Conservation (phyloP, 2,888 invertebrate species). For the Pharmacophagus antenor region DNA sequence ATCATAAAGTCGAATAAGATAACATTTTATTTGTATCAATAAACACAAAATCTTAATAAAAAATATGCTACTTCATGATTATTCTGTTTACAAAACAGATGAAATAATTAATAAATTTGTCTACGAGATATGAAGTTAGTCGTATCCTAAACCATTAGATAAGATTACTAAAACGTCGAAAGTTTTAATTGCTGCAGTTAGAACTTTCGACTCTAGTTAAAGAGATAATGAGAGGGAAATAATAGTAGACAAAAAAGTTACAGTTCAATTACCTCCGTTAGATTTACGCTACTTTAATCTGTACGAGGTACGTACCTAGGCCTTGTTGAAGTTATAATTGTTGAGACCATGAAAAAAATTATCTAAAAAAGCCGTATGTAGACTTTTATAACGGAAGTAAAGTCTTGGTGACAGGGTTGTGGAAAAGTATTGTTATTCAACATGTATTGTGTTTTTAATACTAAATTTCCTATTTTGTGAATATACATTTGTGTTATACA, state of each 20-base stretch:
- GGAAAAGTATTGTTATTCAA: neutral
- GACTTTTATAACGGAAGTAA: slow-evolving; percentile 1
- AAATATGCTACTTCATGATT: no score
- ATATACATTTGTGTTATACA: neutral
- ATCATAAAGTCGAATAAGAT: no score
- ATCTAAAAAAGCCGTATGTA: slow-evolving; percentile 4
- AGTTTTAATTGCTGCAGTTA: no score
- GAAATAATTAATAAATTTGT: no score
- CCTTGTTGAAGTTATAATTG: slow-evolving; percentile 1
- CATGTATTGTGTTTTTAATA: neutral
- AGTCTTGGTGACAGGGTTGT: neutral
- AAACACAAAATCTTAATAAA: no score
- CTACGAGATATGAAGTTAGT: no score
- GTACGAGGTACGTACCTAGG: neutral
- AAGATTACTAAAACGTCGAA: no score
- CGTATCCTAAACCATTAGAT: no score
- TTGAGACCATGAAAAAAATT: neutral
- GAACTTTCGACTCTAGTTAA: neutral
- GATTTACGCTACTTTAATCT: neutral
- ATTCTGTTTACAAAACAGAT: no score
- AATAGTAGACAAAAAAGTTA: neutral
- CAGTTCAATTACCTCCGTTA: neutral
- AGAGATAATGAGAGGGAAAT: neutral
- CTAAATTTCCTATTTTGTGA: neutral
- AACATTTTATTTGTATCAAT: no score